Base-by-base conservation (phyloP, 1,140 invertebrate species). In the Manduca sexta region DNA sequence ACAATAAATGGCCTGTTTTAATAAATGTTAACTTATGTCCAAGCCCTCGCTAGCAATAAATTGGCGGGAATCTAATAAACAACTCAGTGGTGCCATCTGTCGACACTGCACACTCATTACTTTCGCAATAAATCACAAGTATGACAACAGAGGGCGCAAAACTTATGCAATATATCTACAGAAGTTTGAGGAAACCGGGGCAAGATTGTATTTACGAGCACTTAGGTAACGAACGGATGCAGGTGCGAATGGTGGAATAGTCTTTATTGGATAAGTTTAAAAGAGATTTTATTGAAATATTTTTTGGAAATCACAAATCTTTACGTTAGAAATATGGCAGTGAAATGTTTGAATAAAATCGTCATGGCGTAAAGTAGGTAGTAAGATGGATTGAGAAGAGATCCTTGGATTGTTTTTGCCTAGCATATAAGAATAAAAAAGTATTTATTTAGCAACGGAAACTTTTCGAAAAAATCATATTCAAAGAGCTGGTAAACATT, bases 61-160 rank as follows among this genome's bases (percentile, higher is more conserved):
- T 80, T 68, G 54, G 30, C 42, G 14, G 34, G 50, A 37, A 50
- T 53, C 64, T 49, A 80, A 82, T 79, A 82, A 79, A 82, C 78
- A 82, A 77, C 68, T 74, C 67, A 52, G 44, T 57, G 60, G 41
- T 59, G 75, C 74, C 79, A 80, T 83, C 79, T 83, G 76, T 65
- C 39, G 61, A 16, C 51, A 67, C 69, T 68, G 54, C 61, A 61
- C 45, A 61, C 63, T 74, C 67, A 76, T 76, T 73, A 74, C 59
- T 64, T 44, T 45, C 33, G 47, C 54, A 15, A 75, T 82, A 80
- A 83, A 79, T 83, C 79, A 74, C 41, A 40, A 49, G 44, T 57
- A 49, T 56, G 58, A 67, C 61, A 64, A 65, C 60, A 83, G 79
- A 81, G 70, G 76, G 73, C 74, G 73, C 54, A 52, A 46, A 79